Conservation (phyloP, 2,113 vertebrate species). For the Pampusana beccarii region DNA sequence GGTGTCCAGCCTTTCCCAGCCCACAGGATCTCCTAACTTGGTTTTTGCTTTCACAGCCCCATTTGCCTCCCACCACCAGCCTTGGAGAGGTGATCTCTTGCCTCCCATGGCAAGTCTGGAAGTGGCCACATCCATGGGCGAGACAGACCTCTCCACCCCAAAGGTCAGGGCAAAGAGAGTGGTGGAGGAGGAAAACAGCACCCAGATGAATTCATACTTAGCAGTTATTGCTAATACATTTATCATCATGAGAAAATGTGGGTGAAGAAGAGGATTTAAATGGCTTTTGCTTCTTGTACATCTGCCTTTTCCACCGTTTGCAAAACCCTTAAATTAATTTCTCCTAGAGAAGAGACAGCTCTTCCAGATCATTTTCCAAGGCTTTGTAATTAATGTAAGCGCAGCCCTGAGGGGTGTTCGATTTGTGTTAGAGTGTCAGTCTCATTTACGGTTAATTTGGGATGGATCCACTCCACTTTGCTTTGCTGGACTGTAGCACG, state of each 20-base stretch:
- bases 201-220: background rate
- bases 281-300: background rate
- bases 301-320: background rate
- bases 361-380: background rate
- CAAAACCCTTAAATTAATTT: background rate
- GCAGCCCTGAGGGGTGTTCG: background rate
- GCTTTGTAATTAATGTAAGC: background rate
- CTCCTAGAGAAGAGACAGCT: background rate
- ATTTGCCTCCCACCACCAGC: rapidly evolving
- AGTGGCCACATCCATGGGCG: background rate
- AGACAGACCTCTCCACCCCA: background rate
- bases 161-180: background rate
- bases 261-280: background rate
- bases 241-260: background rate
- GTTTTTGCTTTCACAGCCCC: rapidly evolving
- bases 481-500: background rate
- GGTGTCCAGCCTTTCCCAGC: background rate
- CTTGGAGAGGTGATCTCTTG: background rate
- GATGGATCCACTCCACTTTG: background rate
- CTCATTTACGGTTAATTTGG: slow-evolving; percentile 17
- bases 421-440: background rate
- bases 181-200: background rate
- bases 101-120: background rate
- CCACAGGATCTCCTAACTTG: background rate
- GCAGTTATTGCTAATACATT: background rate